Evolutionary conservation across 30 jellyfish, hydroid and myxozoan genomes (phyloP).

Genomic region (Mastigias papua): DNA sequence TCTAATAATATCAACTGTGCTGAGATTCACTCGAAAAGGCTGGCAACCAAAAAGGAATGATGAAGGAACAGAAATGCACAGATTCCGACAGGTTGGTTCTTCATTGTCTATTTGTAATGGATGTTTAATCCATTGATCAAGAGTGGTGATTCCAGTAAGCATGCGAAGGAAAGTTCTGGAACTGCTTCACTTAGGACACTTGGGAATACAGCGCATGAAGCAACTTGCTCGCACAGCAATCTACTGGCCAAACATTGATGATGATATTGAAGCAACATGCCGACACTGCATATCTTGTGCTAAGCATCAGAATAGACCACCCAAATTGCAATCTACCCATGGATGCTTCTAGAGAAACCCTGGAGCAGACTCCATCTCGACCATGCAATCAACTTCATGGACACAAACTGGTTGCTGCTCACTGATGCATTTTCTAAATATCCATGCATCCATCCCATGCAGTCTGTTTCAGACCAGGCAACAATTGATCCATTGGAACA

Average conservation of each 20-base stretch:
- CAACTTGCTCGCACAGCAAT: conserved; percentile 34
- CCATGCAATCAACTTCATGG: conserved; percentile 35
- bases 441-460: conserved; percentile 41
- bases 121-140: conserved; percentile 9
- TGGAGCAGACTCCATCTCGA: conserved; percentile 61
- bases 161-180: conserved; percentile 6
- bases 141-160: conserved; percentile 40
- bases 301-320: conserved; percentile 24
- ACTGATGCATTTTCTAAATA: conserved; percentile 47
- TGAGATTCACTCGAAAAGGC: conserved; percentile 22
- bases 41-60: conserved; percentile 14
- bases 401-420: conserved; percentile 55
- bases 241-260: conserved; percentile 67
- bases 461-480: conserved; percentile 17
- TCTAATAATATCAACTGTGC: background rate
- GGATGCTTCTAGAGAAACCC: conserved; percentile 59
- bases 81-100: conserved; percentile 23
- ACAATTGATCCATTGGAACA: conserved; percentile 28
- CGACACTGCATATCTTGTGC: conserved; percentile 40
- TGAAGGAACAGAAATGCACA: conserved; percentile 18
- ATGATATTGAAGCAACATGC: conserved; percentile 40
- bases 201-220: conserved; percentile 41
- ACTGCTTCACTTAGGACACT: conserved; percentile 46
- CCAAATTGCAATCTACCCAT: conserved; percentile 45
- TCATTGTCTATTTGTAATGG: conserved; percentile 21